phyloP scores from a whole-genome alignment of 1,140 invertebrate genomes.

The Drosophila nasuta region DNA sequence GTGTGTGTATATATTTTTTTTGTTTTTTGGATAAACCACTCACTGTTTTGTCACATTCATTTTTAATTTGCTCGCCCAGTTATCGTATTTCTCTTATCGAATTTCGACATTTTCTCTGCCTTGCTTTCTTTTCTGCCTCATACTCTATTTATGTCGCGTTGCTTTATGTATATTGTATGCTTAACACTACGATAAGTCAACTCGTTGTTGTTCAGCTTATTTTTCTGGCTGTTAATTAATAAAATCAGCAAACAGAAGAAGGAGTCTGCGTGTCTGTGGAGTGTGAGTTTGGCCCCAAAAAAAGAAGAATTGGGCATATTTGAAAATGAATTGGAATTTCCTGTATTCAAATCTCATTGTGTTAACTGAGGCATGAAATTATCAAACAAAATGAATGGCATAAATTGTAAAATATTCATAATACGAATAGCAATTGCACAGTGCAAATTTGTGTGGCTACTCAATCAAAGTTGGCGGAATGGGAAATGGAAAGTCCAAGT shows the following conservation, averaged over 20 bases:
- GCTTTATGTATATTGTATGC: slow-evolving; percentile 5
- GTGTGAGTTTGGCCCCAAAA: neutral
- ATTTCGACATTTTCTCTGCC: slow-evolving; percentile 5
- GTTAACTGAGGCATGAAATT: neutral
- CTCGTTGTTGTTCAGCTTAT: neutral
- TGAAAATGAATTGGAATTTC: neutral
- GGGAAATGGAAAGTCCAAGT: neutral
- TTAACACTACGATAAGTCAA: slow-evolving; percentile 12
- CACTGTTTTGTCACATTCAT: neutral
- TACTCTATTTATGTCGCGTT: slow-evolving; percentile 3
- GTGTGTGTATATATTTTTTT: no score
- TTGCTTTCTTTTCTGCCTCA: slow-evolving; percentile 3
- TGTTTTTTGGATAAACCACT: neutral
- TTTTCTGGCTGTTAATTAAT: slow-evolving; percentile 28
- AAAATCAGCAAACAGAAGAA: neutral
- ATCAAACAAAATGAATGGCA: no score
- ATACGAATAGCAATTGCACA: neutral
- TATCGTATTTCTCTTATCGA: slow-evolving; percentile 11
- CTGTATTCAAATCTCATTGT: neutral
- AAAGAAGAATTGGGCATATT: neutral
- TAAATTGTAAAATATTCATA: neutral
- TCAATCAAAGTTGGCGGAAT: neutral
- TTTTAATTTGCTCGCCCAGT: neutral
- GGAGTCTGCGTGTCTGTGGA: slow-evolving; percentile 23
- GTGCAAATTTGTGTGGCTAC: neutral